A percentile compares a stretch with the other conserved stretches of the same genome.
Evolutionary conservation across 2,113 vertebrate genomes (phyloP).

Genomic region (Sinocyclocheilus grahami): DNA sequence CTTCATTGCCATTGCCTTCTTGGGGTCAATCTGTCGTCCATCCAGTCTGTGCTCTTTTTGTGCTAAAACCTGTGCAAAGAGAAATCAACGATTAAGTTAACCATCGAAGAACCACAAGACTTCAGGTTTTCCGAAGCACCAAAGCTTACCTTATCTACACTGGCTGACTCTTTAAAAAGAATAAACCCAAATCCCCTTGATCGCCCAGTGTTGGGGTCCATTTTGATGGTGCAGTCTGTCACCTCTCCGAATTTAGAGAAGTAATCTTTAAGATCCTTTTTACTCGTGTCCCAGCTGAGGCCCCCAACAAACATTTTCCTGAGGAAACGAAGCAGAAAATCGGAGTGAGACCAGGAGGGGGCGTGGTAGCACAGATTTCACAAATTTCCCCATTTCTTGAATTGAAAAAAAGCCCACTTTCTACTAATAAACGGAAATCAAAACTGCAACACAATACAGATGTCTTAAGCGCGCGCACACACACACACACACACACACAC

Average conservation of each 20-base stretch:
- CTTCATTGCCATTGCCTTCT: constrained; percentile 99
- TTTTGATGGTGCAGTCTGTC: constrained; percentile 98
- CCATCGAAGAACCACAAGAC: too few species aligned
- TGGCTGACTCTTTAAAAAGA: constrained; percentile 91
- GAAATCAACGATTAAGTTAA: not conserved
- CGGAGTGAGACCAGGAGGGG: constrained; percentile 23
- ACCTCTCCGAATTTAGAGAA: constrained; percentile 98
- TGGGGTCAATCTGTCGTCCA: constrained; percentile 95
- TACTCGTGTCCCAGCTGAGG: constrained; percentile 98
- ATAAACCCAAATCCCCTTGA: constrained; percentile 99
- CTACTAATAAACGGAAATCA: not conserved
- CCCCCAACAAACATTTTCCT: constrained; percentile 99
- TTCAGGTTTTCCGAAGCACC: not conserved
- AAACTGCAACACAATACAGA: not conserved
- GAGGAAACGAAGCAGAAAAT: constrained; percentile 55
- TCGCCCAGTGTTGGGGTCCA: constrained; percentile 95
- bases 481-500: too few species aligned
- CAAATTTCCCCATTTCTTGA: not conserved
- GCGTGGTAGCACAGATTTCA: not conserved
- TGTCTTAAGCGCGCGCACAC: not conserved
- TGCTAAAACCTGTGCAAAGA: constrained; percentile 83
- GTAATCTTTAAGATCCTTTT: constrained; percentile 98
- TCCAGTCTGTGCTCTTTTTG: constrained; percentile 97
- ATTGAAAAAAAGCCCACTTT: not conserved
- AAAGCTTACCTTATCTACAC: constrained; percentile 89